Conservation (phyloP, 2,888 invertebrate genomes). For the Peribatodes rhomboidaria region DNA sequence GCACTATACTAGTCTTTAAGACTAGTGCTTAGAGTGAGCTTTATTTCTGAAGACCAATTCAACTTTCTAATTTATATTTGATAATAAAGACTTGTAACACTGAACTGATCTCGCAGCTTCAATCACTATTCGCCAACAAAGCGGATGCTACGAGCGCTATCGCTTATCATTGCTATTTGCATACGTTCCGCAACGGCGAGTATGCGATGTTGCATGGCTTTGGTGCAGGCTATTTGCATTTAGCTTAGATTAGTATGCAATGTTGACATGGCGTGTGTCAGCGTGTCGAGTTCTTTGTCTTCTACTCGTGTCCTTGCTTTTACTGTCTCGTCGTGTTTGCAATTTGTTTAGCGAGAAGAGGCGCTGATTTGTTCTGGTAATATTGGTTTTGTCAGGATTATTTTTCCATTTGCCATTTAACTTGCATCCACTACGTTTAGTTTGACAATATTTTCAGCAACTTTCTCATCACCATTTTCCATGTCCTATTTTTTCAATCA, state of each 20-base stretch:
- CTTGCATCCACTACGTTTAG: no score
- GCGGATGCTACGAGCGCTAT: constrained; percentile 49
- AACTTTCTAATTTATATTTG: no score
- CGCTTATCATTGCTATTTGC: constrained; percentile 43
- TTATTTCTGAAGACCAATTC: no score
- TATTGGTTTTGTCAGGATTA: background rate
- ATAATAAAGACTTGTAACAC: background rate
- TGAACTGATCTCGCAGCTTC: constrained; percentile 28
- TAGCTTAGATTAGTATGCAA: constrained; percentile 26
- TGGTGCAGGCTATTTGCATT: constrained; percentile 29
- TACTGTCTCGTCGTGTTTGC: constrained; percentile 22
- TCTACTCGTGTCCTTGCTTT: constrained; percentile 25
- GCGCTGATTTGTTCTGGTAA: background rate
- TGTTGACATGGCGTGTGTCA: constrained; percentile 31
- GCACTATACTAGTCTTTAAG: no score
- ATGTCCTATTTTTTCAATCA: no score
- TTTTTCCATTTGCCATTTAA: background rate
- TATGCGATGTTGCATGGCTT: constrained; percentile 29
- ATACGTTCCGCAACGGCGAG: constrained; percentile 14
- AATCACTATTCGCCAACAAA: constrained; percentile 30
- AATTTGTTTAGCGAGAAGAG: background rate
- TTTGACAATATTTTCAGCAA: background rate
- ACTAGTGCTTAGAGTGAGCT: no score
- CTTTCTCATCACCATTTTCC: background rate
- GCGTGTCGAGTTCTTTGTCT: constrained; percentile 25